Evolutionary conservation across 2,888 invertebrate species (phyloP).

Genomic region (Herminia tarsipennalis): DNA sequence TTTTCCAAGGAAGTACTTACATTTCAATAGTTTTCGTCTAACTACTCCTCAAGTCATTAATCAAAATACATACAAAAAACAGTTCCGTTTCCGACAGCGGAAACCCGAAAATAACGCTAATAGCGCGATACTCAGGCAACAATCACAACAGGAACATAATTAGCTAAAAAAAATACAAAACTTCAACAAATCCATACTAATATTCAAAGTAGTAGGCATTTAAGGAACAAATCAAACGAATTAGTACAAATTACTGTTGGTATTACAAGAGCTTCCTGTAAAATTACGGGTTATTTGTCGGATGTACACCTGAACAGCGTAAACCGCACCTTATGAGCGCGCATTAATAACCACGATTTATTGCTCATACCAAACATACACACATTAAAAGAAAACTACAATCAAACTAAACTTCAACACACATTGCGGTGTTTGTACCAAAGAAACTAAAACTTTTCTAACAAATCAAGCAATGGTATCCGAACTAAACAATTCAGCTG

Average conservation of each 20-base stretch:
- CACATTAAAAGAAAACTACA: no score
- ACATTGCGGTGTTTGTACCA: neutral
- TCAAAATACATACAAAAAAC: no score
- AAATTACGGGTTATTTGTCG: slow-evolving; percentile 8
- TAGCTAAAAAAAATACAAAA: neutral
- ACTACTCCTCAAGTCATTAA: no score
- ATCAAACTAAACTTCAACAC: neutral
- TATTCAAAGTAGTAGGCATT: neutral
- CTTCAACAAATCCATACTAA: neutral
- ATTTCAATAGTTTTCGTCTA: no score
- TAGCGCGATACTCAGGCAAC: no score
- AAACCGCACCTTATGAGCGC: slow-evolving; percentile 7
- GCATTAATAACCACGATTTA: slow-evolving; percentile 15
- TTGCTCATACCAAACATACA: slow-evolving; percentile 3
- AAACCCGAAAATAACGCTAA: no score
- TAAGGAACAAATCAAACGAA: neutral
- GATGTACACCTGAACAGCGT: slow-evolving; percentile 14
- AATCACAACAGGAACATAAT: no score
- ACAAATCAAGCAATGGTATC: neutral
- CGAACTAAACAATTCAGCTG: no score
- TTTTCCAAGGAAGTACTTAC: no score
- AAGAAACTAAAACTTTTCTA: no score
- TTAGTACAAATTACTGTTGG: neutral
- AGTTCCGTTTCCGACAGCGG: no score
- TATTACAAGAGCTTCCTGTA: slow-evolving; percentile 15